Conservation (phyloP, 2,888 invertebrate species). For the Odontocolon sp. region DNA sequence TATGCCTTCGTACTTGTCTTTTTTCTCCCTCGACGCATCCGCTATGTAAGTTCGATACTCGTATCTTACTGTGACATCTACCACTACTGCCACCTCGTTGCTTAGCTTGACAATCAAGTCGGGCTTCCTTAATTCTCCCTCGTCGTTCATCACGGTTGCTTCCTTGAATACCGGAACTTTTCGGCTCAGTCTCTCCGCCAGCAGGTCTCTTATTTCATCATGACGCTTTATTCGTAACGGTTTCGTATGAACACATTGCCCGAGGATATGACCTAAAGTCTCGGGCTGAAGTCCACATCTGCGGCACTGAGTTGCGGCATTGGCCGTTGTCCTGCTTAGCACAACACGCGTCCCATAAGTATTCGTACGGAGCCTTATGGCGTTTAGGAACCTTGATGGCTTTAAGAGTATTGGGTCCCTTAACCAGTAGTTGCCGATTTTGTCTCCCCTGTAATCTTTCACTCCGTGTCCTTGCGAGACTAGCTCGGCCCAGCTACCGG, state of each 20-base stretch:
- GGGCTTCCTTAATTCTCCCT: conserved; percentile 66
- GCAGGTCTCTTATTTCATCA: conserved; percentile 34
- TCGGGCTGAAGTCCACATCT: conserved; percentile 67
- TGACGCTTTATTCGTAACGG: conserved; percentile 40
- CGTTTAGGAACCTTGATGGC: conserved; percentile 14
- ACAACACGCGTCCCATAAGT: conserved; percentile 44
- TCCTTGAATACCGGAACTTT: conserved; percentile 29
- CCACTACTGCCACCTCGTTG: conserved; percentile 66
- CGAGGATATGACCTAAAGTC: conserved; percentile 73
- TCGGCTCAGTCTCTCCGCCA: conserved; percentile 6
- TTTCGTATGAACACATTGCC: conserved; percentile 57
- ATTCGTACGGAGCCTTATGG: conserved; percentile 53
- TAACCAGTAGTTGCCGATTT: conserved; percentile 10
- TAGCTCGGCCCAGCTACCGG: background rate
- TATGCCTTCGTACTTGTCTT: conserved; percentile 66
- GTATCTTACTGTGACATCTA: conserved; percentile 69
- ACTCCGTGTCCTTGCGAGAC: conserved; percentile 4
- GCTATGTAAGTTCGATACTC: conserved; percentile 61
- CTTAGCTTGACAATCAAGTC: conserved; percentile 67
- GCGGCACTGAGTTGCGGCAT: conserved; percentile 62
- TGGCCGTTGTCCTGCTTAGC: background rate
- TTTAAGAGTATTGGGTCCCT: background rate
- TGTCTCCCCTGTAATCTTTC: background rate
- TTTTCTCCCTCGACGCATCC: conserved; percentile 64
- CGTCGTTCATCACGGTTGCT: conserved; percentile 7